These are phyloP conservation scores for Tauraco hartlaubi DNA, from an alignment of 2,797 vertebrate species.

Conservation along the genomic window DNA sequence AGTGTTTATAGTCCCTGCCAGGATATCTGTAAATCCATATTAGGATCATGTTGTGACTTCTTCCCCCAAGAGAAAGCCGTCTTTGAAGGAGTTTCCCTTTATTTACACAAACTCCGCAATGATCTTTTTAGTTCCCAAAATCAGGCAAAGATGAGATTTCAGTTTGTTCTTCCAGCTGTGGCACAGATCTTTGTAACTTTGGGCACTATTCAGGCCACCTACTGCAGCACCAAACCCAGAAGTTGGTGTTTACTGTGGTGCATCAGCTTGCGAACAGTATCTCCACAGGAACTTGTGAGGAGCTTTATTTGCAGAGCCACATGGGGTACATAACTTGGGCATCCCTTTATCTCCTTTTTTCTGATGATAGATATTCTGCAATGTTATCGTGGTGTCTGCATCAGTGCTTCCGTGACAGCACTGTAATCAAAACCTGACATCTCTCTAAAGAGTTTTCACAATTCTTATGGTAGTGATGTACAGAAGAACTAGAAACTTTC, in stretches of 20 bases:
- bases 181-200: neutral
- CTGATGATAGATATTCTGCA: neutral
- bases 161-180: neutral
- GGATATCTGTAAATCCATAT: neutral
- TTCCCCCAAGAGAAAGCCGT: neutral
- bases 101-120: neutral
- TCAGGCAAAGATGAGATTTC: neutral
- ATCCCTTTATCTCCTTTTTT: neutral
- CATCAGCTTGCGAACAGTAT: neutral
- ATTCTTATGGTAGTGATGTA: neutral
- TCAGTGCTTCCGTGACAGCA: neutral
- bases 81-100: constrained; percentile 1
- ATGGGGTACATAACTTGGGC: neutral
- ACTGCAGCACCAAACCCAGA: neutral
- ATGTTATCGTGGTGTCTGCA: neutral
- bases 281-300: neutral
- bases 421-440: neutral
- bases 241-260: neutral
- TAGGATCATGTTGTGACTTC: neutral
- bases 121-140: neutral
- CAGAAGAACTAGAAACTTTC: neutral
- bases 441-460: neutral
- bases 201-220: neutral
- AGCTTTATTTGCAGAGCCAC: neutral
- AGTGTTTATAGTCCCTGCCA: neutral